A percentile compares a stretch with the other conserved stretches of the same genome.
phyloP scores from a whole-genome alignment of 2,888 invertebrate genomes.

The Drosophila maculinotata region DNA sequence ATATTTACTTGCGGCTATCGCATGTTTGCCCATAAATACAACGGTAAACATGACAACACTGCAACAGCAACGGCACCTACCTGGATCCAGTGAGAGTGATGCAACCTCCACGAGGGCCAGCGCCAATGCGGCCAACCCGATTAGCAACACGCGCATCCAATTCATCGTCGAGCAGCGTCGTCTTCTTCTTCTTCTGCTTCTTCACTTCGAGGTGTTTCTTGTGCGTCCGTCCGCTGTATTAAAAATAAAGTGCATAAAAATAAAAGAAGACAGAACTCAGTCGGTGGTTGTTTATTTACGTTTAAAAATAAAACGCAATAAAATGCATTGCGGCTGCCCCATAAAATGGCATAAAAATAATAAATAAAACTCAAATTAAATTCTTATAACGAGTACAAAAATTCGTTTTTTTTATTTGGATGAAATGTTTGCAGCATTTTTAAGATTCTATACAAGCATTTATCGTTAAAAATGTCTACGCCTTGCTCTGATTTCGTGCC shows the following conservation, averaged over 20 bases:
- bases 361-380: conserved; percentile 75
- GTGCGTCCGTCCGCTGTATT: conserved; percentile 67
- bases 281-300: conserved; percentile 75
- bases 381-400: conserved; percentile 41
- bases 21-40: conserved; percentile 63
- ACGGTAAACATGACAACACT: conserved; percentile 48
- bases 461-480: conserved; percentile 30
- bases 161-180: conserved; percentile 70
- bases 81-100: conserved; percentile 85
- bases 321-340: conserved; percentile 55
- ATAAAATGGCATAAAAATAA: conserved; percentile 64
- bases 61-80: conserved; percentile 63
- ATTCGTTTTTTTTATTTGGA: conserved; percentile 13
- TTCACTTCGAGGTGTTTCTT: conserved; percentile 26
- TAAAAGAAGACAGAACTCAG: conserved; percentile 44
- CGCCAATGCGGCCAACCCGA: conserved; percentile 68
- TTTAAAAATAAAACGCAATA: conserved; percentile 73
- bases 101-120: conserved; percentile 80
- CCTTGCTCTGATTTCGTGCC: conserved; percentile 51
- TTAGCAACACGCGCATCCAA: conserved; percentile 77
- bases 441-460: conserved; percentile 40
- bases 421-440: conserved; percentile 59
- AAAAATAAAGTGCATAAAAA: conserved; percentile 53
- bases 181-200: conserved; percentile 38
- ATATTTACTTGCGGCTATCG: conserved; percentile 63